Evolutionary conservation across 2,888 invertebrate species (phyloP).

Genomic region (Nephrotoma appendiculata): DNA sequence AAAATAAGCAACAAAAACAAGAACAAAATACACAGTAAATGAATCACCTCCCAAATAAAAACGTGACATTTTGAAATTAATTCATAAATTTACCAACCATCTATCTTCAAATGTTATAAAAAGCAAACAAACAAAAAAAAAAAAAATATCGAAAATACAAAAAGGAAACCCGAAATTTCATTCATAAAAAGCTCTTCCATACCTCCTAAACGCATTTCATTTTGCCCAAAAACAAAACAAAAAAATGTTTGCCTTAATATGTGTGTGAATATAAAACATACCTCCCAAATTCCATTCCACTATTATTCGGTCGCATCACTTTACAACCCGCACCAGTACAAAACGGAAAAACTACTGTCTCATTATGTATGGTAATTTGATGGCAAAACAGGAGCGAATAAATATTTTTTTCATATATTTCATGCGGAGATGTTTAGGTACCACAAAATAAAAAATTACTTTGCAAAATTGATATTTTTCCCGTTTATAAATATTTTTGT

Average conservation of each 20-base stretch:
- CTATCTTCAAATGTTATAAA: background rate
- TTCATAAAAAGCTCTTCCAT: background rate
- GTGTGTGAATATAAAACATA: background rate
- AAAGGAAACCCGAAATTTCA: background rate
- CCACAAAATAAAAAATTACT: background rate
- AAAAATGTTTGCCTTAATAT: background rate
- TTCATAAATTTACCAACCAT: background rate
- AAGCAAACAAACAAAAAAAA: background rate
- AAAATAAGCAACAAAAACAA: background rate
- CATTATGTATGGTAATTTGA: background rate
- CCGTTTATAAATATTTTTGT: background rate
- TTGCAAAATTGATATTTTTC: background rate
- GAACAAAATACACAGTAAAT: background rate
- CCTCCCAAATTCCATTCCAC: background rate
- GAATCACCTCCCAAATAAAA: background rate
- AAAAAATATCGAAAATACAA: background rate
- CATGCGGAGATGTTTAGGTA: background rate
- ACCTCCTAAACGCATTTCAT: background rate
- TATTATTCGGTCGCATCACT: background rate
- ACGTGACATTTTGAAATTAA: background rate
- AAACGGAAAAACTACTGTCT: background rate
- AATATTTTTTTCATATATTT: background rate
- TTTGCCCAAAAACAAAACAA: background rate
- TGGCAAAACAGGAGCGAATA: background rate
- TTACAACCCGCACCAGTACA: background rate